Percentiles rank a stretch among this genome's conserved stretches.
Evolutionary conservation across 1,140 invertebrate genomes (phyloP).

Genomic region (Pogonognathellus flavescens): DNA sequence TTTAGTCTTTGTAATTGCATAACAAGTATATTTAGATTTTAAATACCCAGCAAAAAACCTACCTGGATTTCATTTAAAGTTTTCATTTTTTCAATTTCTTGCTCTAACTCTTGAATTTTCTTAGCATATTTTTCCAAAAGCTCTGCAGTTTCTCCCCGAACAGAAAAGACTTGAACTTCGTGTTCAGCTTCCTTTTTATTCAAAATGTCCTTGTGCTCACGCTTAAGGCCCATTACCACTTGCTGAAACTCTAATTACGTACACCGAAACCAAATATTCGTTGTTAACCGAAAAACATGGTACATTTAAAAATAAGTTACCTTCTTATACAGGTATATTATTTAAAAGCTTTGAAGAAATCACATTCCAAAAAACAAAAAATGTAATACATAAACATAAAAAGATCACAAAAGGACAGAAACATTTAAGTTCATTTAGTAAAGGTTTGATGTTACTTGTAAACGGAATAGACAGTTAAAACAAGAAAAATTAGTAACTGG

Average conservation of each 20-base stretch:
- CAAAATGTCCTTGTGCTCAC: slow-evolving; percentile 70
- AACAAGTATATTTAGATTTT: too few species aligned
- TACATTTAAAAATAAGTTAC: not conserved
- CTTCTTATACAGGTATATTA: too few species aligned
- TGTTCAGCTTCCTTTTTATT: slow-evolving; percentile 68
- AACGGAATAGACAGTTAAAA: not conserved
- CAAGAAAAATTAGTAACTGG: slow-evolving; percentile 2
- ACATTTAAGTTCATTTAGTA: not conserved
- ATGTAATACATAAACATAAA: not conserved
- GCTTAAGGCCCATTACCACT: slow-evolving; percentile 70
- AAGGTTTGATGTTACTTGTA: not conserved
- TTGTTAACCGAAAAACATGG: slow-evolving; percentile 4
- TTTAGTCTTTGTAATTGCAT: not conserved
- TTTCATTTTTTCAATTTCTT: slow-evolving; percentile 70
- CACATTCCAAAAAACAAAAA: not conserved
- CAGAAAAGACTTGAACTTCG: slow-evolving; percentile 68
- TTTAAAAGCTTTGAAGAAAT: not conserved
- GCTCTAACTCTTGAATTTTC: slow-evolving; percentile 70
- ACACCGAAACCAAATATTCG: not conserved
- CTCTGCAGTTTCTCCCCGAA: slow-evolving; percentile 70
- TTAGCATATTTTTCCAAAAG: slow-evolving; percentile 69
- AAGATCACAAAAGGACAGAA: not conserved
- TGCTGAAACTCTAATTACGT: slow-evolving; percentile 69
- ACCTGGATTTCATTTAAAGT: slow-evolving; percentile 70
- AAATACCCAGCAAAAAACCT: slow-evolving; percentile 4